Conservation (phyloP, 2,797 vertebrate species). For the Hemibagrus guttatus region DNA sequence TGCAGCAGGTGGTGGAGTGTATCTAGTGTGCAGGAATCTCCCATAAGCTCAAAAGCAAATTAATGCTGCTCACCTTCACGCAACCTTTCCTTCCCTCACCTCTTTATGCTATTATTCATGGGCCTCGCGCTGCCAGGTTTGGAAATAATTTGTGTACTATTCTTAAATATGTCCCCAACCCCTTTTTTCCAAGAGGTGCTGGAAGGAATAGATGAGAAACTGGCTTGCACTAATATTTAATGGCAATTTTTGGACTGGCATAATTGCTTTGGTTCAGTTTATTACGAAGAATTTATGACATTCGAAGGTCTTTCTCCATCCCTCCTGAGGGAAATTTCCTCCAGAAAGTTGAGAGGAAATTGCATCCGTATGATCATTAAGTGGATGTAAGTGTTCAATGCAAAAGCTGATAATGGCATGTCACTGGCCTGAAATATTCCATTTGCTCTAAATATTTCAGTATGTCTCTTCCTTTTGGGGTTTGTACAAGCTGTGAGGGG, state of each 20-base stretch:
- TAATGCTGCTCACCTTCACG: constrained; percentile 58
- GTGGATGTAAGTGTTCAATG: constrained; percentile 57
- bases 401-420: constrained; percentile 31
- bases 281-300: constrained; percentile 59
- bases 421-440: constrained; percentile 26
- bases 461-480: constrained; percentile 62
- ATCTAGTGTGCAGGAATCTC: constrained; percentile 50
- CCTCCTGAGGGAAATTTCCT: constrained; percentile 51
- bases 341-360: constrained; percentile 58
- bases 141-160: constrained; percentile 62
- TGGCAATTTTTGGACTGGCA: constrained; percentile 26
- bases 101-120: constrained; percentile 59
- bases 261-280: constrained; percentile 42
- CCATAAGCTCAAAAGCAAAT: constrained; percentile 63
- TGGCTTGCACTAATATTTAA: constrained; percentile 52
- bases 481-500: constrained; percentile 53
- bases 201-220: constrained; percentile 46
- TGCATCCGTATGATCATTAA: constrained; percentile 65
- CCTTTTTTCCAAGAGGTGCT: constrained; percentile 30
- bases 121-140: constrained; percentile 53
- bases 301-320: constrained; percentile 53
- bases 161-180: constrained; percentile 54
- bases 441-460: constrained; percentile 63
- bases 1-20: constrained; percentile 45
- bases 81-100: constrained; percentile 57